These are phyloP conservation scores for Aphis gossypii DNA, from an alignment of 1,140 invertebrate species.

Conservation along the genomic window DNA sequence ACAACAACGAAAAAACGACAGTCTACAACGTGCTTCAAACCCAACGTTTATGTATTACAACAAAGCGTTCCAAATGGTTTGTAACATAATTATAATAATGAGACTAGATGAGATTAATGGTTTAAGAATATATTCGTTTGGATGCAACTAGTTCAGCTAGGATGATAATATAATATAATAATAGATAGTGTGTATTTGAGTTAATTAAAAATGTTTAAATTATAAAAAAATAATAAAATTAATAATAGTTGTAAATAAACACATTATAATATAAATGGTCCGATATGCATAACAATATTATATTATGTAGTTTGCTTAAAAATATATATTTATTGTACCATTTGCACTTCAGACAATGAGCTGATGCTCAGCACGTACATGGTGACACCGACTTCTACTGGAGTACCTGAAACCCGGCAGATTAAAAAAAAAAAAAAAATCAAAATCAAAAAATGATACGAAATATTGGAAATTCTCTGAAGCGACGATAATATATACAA, in stretches of 20 bases:
- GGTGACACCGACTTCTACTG: constrained; percentile 95
- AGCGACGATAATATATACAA: neutral
- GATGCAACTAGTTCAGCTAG: constrained; percentile 56
- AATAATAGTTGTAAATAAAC: constrained; percentile 40
- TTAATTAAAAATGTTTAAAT: constrained; percentile 42
- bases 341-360: constrained; percentile 98
- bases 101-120: constrained; percentile 53
- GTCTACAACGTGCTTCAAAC: constrained; percentile 55
- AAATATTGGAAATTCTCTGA: constrained; percentile 17
- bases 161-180: constrained; percentile 46
- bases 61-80: constrained; percentile 40
- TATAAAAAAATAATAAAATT: constrained; percentile 37
- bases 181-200: constrained; percentile 25
- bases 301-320: neutral
- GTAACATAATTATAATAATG: constrained; percentile 50
- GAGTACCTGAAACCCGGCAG: constrained; percentile 79
- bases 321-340: constrained; percentile 74
- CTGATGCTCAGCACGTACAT: constrained; percentile 98
- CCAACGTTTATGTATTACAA: constrained; percentile 49
- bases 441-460: constrained; percentile 48
- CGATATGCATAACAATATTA: neutral
- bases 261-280: constrained; percentile 40
- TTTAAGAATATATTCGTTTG: constrained; percentile 38
- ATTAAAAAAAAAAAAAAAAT: constrained; percentile 58
- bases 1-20: constrained; percentile 1